Conservation (phyloP, 2,797 vertebrate species). For the Coracias cyanogaster region DNA sequence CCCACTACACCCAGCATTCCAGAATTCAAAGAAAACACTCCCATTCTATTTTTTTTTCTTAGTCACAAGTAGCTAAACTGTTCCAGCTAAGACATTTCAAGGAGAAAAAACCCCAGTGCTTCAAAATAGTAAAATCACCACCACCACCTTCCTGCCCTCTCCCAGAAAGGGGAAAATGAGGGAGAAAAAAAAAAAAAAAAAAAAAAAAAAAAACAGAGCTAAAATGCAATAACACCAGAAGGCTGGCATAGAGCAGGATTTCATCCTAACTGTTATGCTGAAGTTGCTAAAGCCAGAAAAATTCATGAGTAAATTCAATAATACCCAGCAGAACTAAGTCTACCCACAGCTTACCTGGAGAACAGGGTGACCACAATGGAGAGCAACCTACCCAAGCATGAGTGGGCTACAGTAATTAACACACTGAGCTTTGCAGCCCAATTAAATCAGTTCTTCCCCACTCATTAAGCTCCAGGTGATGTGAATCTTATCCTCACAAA, state of each 20-base stretch:
- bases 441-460: not conserved
- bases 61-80: not conserved
- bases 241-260: not conserved
- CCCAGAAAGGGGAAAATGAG: rapidly evolving
- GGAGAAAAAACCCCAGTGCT: rapidly evolving
- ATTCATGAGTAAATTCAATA: not conserved
- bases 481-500: not conserved
- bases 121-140: not conserved
- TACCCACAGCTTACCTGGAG: not conserved
- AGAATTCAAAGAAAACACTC: not conserved
- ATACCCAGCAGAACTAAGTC: not conserved
- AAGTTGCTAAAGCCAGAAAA: not conserved
- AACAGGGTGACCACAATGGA: rapidly evolving
- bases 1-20: not conserved
- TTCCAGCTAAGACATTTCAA: not conserved
- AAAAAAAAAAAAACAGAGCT: not conserved
- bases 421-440: not conserved
- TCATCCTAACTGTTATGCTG: too few species aligned
- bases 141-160: not conserved
- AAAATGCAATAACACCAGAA: not conserved
- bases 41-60: not conserved
- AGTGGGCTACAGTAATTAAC: rapidly evolving
- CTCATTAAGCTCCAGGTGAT: not conserved
- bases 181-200: too few species aligned
- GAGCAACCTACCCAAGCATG: rapidly evolving